Percentiles rank a stretch among this genome's conserved stretches.
phyloP scores from a whole-genome alignment of 92 coral and sea anemone genomes.

The Epizoanthus scotinus region DNA sequence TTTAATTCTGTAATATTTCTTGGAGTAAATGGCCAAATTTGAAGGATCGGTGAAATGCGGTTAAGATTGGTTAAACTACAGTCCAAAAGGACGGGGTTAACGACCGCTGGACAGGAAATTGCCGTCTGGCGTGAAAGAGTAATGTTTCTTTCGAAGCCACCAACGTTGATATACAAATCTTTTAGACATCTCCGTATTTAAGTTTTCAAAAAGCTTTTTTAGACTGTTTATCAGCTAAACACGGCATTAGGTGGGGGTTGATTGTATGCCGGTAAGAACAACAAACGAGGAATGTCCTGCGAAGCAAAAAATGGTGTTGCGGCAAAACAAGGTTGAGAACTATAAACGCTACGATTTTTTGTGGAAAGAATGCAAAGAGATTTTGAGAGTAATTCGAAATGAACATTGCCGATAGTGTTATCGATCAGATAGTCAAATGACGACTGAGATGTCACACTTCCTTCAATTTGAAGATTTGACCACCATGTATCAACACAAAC shows the following conservation, averaged over 20 bases:
- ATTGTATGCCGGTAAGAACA: not conserved
- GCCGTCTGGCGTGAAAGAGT: slow-evolving; percentile 7
- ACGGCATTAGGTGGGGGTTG: not conserved
- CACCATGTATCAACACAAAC: slow-evolving; percentile 16
- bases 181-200: not conserved
- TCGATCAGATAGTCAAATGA: not conserved
- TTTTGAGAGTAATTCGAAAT: not conserved
- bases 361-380: not conserved
- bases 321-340: not conserved
- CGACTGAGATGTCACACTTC: not conserved
- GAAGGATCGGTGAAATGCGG: not conserved
- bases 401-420: not conserved
- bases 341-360: slow-evolving; percentile 4
- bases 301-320: not conserved
- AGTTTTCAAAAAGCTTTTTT: not conserved
- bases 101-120: slow-evolving; percentile 15
- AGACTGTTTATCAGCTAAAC: slow-evolving; percentile 11
- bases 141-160: slow-evolving; percentile 6
- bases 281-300: not conserved
- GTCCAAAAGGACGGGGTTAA: not conserved
- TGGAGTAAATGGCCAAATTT: not conserved
- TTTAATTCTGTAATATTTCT: not conserved
- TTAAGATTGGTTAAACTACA: slow-evolving; percentile 8
- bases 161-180: not conserved
- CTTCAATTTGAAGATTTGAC: not conserved